Evolutionary conservation across 1,140 invertebrate genomes (phyloP).

Genomic region (Aleiodes sp.): DNA sequence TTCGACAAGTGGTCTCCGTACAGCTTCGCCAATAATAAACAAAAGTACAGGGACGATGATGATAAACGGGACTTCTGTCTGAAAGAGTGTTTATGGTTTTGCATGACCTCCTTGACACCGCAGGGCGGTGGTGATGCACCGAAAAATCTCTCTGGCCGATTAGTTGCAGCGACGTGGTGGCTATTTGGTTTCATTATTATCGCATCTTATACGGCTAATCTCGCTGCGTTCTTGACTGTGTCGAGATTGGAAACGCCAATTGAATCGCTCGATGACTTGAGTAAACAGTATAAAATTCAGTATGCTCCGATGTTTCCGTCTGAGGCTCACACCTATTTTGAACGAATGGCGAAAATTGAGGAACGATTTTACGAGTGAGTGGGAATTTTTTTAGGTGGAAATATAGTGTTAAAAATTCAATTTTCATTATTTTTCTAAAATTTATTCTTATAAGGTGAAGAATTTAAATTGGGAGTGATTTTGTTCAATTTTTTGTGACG

Average conservation of each 20-base stretch:
- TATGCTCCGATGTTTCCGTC: slow-evolving; percentile 90
- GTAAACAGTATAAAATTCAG: slow-evolving; percentile 95
- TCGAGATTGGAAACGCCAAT: slow-evolving; percentile 92
- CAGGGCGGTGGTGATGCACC: slow-evolving; percentile 97
- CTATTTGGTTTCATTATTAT: slow-evolving; percentile 98
- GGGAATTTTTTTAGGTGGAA: no score
- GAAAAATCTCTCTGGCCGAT: slow-evolving; percentile 89
- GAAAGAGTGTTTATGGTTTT: slow-evolving; percentile 98
- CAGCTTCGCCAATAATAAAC: slow-evolving; percentile 93
- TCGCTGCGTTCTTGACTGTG: slow-evolving; percentile 94
- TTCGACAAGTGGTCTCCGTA: slow-evolving; percentile 97
- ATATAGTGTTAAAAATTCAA: no score
- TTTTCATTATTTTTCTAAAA: no score
- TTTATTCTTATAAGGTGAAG: no score
- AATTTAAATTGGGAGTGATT: no score
- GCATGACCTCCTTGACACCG: slow-evolving; percentile 97
- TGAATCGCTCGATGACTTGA: slow-evolving; percentile 90
- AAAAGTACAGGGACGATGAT: slow-evolving; percentile 92
- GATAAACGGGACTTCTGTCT: slow-evolving; percentile 95
- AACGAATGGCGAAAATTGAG: slow-evolving; percentile 96
- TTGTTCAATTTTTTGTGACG: no score
- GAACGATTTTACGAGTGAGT: slow-evolving; percentile 92
- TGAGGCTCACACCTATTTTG: slow-evolving; percentile 90
- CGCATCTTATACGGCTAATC: slow-evolving; percentile 97
- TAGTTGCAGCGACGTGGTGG: slow-evolving; percentile 98